These are phyloP conservation scores for Eucera pruinosa DNA, from an alignment of 2,888 invertebrate genomes.

Conservation along the genomic window DNA sequence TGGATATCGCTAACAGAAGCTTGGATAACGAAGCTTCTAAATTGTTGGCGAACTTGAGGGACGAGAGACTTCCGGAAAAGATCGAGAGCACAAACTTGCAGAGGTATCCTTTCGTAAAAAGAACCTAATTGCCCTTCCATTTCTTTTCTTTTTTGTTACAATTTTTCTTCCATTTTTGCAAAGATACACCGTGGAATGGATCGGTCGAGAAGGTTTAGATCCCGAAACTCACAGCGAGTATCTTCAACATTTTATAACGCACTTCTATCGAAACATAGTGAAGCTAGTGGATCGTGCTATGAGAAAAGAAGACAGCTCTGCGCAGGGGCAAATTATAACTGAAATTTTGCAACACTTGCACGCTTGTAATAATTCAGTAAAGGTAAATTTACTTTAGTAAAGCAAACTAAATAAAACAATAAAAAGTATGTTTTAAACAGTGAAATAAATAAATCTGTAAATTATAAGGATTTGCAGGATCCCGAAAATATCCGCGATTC, in stretches of 20 bases:
- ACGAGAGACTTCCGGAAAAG: constrained; percentile 94
- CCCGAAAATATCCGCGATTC: no score
- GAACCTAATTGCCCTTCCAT: not conserved
- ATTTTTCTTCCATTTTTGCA: not conserved
- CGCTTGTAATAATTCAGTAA: constrained; percentile 96
- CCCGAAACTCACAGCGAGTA: constrained; percentile 97
- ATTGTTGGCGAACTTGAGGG: constrained; percentile 94
- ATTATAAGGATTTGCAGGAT: no score
- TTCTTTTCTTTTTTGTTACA: no score
- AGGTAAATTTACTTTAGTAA: constrained; percentile 86
- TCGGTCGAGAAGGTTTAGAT: constrained; percentile 96
- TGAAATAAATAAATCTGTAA: no score
- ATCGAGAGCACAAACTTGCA: constrained; percentile 95
- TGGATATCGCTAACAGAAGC: constrained; percentile 96
- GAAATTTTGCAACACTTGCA: constrained; percentile 98
- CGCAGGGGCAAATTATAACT: constrained; percentile 96
- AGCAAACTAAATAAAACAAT: no score
- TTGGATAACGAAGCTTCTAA: constrained; percentile 97
- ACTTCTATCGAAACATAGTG: constrained; percentile 96
- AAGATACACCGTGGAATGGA: constrained; percentile 98
- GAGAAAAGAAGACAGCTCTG: constrained; percentile 97
- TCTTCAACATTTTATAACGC: constrained; percentile 95
- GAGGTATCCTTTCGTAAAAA: constrained; percentile 86
- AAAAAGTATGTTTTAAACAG: no score
- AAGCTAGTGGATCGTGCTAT: constrained; percentile 97